Evolutionary conservation across 2,888 invertebrate species (phyloP).

Genomic region (Scaptomyza flava): DNA sequence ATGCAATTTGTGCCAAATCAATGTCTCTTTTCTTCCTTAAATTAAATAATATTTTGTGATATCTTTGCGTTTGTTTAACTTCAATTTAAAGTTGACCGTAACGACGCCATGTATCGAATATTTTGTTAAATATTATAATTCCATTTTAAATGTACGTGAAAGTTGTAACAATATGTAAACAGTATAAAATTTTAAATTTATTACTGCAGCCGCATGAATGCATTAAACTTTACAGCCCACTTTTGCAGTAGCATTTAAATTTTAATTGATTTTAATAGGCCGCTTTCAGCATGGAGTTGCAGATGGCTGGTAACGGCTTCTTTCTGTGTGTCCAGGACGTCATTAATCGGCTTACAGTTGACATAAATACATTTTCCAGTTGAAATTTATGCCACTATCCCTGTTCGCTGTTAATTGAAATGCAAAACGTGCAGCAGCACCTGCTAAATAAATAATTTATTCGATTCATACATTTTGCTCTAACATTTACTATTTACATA

Average conservation of each 20-base stretch:
- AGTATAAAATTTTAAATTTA: slow-evolving; percentile 57
- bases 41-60: slow-evolving; percentile 47
- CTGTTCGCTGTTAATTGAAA: slow-evolving; percentile 65
- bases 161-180: slow-evolving; percentile 19
- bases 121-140: slow-evolving; percentile 53
- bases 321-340: slow-evolving; percentile 31
- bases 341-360: slow-evolving; percentile 73
- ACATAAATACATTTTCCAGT: slow-evolving; percentile 56
- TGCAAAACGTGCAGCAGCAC: slow-evolving; percentile 56
- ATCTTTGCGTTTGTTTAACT: slow-evolving; percentile 32
- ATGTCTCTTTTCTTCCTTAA: slow-evolving; percentile 23
- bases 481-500: slow-evolving; percentile 48
- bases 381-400: slow-evolving; percentile 59
- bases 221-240: slow-evolving; percentile 53
- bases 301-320: slow-evolving; percentile 22
- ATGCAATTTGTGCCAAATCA: slow-evolving; percentile 32
- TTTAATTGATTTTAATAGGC: slow-evolving; percentile 75
- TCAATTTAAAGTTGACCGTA: slow-evolving; percentile 32
- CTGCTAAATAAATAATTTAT: slow-evolving; percentile 71
- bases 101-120: slow-evolving; percentile 25
- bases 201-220: slow-evolving; percentile 55
- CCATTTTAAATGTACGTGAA: slow-evolving; percentile 38
- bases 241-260: slow-evolving; percentile 39
- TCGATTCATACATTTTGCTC: slow-evolving; percentile 45
- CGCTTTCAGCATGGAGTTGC: slow-evolving; percentile 14